Evolutionary conservation across 2,113 vertebrate species (phyloP), one percentile per base, ranked within the genome.

Genomic region (Polypterus bichir): DNA sequence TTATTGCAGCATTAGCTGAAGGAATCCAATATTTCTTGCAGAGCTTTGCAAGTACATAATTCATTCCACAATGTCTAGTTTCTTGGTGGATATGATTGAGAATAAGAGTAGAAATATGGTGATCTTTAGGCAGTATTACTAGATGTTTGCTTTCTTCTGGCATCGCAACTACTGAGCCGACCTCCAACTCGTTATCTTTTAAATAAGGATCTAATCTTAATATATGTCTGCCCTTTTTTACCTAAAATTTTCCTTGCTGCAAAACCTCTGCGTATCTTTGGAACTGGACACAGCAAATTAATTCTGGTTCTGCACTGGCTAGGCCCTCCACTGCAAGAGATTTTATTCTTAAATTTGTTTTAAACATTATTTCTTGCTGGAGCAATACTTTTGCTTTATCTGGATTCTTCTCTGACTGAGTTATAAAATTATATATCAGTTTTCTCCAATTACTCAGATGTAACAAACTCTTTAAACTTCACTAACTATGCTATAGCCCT

Each of bases 121-220:
- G 61, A 47, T 64, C 59, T 3, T 68, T 68, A 5, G 59, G 47
- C 59, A 71, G 51, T 45, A 71, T 61, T n/a, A 46, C 52, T 62
- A 11, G 62, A 5, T 68, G 65, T n/a, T 56, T 68, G 8, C 54
- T 57, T 4, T 67, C 53, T 9, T 64, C 62, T 57, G 65, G 63
- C 63, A 67, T 62, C 9, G 65, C 60, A 4, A 46, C 27, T 48
- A 44, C 58, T 61, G 27, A 68, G 9, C 45, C 61, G 56, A 27
- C 62, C 65, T 44, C 68, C 65, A 9, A 69, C 68, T 58, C 49
- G 49, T 59, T 51, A 4, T 61, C 49, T 58, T 66, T 11, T 7
- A 69, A 61, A 48, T 63, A 61, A n/a, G 68, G 68, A 57, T 59
- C 57, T 58, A 66, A 57, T 46, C 51, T 69, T 9, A 53, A 52